Conservation (phyloP, 1,140 invertebrate species). For the Andricus grossulariae region DNA sequence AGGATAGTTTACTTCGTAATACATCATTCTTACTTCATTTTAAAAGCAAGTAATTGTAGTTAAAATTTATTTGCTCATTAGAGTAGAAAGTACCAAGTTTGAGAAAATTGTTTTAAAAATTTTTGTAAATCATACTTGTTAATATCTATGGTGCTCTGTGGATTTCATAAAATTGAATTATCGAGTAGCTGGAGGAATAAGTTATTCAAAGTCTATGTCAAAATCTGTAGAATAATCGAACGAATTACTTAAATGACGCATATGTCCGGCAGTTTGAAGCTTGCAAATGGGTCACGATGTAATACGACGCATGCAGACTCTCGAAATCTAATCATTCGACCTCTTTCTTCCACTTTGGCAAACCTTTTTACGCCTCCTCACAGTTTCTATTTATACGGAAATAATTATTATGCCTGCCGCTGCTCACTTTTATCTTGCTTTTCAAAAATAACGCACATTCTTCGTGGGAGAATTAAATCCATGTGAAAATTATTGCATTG, state of each 20-base stretch:
- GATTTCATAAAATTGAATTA: too few species aligned
- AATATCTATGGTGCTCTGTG: too few species aligned
- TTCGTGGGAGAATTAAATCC: not conserved
- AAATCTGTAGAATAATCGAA: not conserved
- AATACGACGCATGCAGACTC: not conserved
- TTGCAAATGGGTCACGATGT: constrained; percentile 23
- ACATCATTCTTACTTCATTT: too few species aligned
- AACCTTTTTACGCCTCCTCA: constrained; percentile 28
- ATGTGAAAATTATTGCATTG: not conserved
- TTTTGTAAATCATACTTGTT: too few species aligned
- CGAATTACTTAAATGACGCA: constrained; percentile 11
- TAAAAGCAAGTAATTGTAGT: too few species aligned
- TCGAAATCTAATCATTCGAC: constrained; percentile 25
- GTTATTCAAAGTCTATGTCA: not conserved
- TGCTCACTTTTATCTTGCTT: not conserved
- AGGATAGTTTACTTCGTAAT: too few species aligned
- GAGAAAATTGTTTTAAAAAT: too few species aligned
- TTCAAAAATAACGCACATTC: not conserved
- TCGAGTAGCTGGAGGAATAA: not conserved
- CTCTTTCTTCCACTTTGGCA: constrained; percentile 22
- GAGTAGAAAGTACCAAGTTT: too few species aligned
- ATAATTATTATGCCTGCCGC: not conserved
- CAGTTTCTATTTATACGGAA: constrained; percentile 25
- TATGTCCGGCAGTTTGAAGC: constrained; percentile 2
- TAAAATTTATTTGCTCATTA: too few species aligned